Conservation (phyloP, 2,113 vertebrate species). For the Ptychochromis oligacanthus region DNA sequence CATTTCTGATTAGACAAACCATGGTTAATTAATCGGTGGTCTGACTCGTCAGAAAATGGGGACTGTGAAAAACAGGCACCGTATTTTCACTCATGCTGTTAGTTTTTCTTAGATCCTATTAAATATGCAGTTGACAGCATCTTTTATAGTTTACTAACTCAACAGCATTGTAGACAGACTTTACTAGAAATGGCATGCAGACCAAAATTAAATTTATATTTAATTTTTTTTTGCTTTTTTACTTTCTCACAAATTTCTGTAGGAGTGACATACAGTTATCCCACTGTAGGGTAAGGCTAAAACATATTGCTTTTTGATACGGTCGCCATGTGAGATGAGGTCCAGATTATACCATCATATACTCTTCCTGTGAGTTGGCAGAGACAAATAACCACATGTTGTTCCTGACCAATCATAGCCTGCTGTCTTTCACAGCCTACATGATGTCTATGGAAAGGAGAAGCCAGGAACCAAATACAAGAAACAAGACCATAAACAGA, state of each 20-base stretch:
- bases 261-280: background rate
- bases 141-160: background rate
- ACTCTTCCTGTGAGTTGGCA: background rate
- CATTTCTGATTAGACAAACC: slow-evolving; percentile 27
- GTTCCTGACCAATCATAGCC: background rate
- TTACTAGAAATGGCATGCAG: background rate
- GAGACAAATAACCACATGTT: background rate
- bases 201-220: too few species aligned
- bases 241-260: background rate
- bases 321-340: background rate
- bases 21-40: slow-evolving; percentile 34
- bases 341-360: background rate
- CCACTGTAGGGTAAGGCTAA: background rate
- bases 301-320: background rate
- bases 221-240: background rate
- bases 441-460: background rate
- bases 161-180: background rate
- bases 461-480: background rate
- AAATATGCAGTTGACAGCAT: slow-evolving; percentile 20
- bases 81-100: slow-evolving; percentile 8
- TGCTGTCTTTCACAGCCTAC: background rate
- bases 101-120: background rate
- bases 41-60: background rate
- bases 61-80: background rate
- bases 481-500: background rate